A percentile compares a stretch with the other conserved stretches of the same genome.
Conservation (phyloP, 2,797 vertebrate genomes). For the Poeciliopsis infans region DNA sequence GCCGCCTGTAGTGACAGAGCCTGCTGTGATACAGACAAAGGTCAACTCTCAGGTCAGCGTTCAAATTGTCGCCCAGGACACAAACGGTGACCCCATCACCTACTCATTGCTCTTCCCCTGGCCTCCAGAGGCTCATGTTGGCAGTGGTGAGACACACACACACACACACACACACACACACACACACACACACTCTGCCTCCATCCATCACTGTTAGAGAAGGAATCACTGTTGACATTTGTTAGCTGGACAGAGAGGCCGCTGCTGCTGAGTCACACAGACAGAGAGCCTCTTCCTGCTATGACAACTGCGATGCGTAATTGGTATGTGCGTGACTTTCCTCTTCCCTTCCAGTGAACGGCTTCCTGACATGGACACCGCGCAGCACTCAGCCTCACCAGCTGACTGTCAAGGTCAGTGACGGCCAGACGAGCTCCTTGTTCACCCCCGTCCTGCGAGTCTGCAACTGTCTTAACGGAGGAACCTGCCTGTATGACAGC, state of each 20-base stretch:
- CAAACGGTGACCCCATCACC: slow-evolving; percentile 77
- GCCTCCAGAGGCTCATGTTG: slow-evolving; percentile 72
- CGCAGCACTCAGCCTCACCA: slow-evolving; percentile 67
- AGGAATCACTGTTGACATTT: slow-evolving; percentile 38
- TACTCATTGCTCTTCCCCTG: slow-evolving; percentile 80
- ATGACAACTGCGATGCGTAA: background rate
- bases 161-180: background rate
- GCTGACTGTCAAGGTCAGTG: slow-evolving; percentile 79
- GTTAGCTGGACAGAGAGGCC: slow-evolving; percentile 31
- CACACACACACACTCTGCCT: too few species aligned
- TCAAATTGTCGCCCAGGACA: slow-evolving; percentile 75
- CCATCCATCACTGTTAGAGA: slow-evolving; percentile 8
- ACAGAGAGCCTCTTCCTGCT: background rate
- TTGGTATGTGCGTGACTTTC: background rate
- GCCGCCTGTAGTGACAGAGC: slow-evolving; percentile 80
- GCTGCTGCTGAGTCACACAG: slow-evolving; percentile 32
- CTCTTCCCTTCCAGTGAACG: slow-evolving; percentile 62
- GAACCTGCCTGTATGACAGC: slow-evolving; percentile 80
- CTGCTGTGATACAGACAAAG: slow-evolving; percentile 74
- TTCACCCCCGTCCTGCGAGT: slow-evolving; percentile 79
- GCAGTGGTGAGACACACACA: slow-evolving; percentile 63
- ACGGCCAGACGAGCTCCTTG: slow-evolving; percentile 75
- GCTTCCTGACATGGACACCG: slow-evolving; percentile 79
- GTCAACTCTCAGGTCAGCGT: slow-evolving; percentile 74
- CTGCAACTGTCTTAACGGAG: slow-evolving; percentile 85